phyloP scores from a whole-genome alignment of 2,888 invertebrate species.

The Dasysyrphus albostriatus region DNA sequence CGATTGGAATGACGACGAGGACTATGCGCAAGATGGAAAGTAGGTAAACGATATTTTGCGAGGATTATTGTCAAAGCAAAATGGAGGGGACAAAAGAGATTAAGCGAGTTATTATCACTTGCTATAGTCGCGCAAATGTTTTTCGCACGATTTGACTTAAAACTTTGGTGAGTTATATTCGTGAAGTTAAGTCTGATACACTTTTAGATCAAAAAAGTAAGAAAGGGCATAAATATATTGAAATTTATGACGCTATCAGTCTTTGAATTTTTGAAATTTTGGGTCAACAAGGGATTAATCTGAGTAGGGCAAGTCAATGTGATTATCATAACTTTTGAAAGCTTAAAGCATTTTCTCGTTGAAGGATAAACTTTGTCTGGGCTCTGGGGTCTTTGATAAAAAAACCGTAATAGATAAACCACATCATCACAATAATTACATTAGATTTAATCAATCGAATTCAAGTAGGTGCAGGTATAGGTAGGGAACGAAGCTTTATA shows the following conservation, averaged over 20 bases:
- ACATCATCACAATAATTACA: too few relatives aligned
- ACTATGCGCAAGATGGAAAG: not conserved
- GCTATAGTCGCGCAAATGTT: conserved; percentile 15
- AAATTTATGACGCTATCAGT: conserved; percentile 22
- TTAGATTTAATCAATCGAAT: too few relatives aligned
- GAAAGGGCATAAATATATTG: conserved; percentile 13
- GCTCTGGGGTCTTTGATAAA: too few relatives aligned
- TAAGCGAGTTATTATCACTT: conserved; percentile 28
- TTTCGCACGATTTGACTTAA: conserved; percentile 30
- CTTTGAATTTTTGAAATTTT: conserved; percentile 8
- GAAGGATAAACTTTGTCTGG: not conserved
- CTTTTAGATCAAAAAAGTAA: not conserved
- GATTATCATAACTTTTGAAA: not conserved
- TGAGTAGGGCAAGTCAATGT: too few relatives aligned
- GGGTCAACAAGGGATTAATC: not conserved
- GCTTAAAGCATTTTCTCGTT: not conserved
- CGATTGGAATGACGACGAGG: not conserved
- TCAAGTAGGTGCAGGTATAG: too few relatives aligned
- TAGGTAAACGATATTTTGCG: not conserved
- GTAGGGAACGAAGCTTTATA: too few relatives aligned
- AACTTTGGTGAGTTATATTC: conserved; percentile 24
- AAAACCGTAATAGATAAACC: too few relatives aligned
- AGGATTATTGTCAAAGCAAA: conserved; percentile 19
- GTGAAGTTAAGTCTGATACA: conserved; percentile 2
- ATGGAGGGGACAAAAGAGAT: conserved; percentile 30